Conservation (phyloP, 2,888 invertebrate genomes). For the Linnaemya vulpina region DNA sequence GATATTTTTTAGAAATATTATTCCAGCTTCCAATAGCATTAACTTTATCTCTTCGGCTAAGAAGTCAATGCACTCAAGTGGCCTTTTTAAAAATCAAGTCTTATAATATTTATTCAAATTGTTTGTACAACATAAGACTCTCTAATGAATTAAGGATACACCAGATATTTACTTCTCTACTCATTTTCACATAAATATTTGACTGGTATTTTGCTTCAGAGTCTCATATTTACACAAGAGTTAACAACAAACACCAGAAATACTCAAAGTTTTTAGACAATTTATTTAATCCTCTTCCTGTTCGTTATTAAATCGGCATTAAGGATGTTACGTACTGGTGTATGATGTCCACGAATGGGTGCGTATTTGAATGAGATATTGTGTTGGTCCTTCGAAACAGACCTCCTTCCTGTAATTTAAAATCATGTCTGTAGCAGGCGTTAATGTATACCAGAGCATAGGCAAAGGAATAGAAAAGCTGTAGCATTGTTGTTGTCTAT, state of each 20-base stretch:
- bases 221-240: neutral
- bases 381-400: neutral
- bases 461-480: neutral
- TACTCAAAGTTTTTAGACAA: conserved; percentile 13
- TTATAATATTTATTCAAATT: neutral
- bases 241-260: conserved; percentile 14
- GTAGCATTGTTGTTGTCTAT: neutral
- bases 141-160: neutral
- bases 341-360: neutral
- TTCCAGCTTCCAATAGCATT: neutral
- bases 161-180: neutral
- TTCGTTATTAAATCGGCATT: conserved; percentile 16
- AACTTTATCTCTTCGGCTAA: neutral
- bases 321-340: neutral
- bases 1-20: neutral
- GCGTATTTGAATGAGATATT: neutral
- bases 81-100: neutral
- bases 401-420: conserved; percentile 1
- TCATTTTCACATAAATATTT: neutral
- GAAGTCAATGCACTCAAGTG: neutral
- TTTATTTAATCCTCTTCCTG: conserved; percentile 24
- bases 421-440: neutral
- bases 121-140: neutral
- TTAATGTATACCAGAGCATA: neutral
- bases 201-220: neutral